Conservation (phyloP, 2,888 invertebrate species). For the Orthonychiurus folsomi region DNA sequence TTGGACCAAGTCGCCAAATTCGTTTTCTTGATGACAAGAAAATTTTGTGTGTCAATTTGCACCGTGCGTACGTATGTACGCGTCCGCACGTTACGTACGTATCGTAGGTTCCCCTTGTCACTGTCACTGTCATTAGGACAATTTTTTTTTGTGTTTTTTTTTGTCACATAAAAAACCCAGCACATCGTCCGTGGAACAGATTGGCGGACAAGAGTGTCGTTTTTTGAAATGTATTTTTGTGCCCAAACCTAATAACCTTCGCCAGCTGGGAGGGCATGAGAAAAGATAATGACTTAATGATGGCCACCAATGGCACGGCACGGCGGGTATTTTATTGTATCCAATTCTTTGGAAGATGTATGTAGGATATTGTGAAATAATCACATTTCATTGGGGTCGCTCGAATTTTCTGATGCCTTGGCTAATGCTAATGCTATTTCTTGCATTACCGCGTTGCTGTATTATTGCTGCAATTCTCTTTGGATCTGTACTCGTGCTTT, state of each 20-base stretch:
- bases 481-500: no score
- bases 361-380: neutral
- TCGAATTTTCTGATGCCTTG: no score
- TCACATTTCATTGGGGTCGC: neutral
- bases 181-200: no score
- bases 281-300: slow-evolving; percentile 25
- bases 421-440: no score
- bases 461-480: no score
- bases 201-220: no score
- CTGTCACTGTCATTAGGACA: no score
- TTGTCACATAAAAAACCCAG: no score
- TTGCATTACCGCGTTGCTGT: no score
- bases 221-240: neutral
- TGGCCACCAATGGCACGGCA: neutral
- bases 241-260: neutral
- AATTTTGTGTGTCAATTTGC: neutral
- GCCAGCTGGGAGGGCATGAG: slow-evolving; percentile 2
- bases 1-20: neutral
- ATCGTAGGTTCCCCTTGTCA: no score
- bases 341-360: neutral
- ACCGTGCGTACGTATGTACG: neutral
- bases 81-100: no score
- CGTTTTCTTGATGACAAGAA: neutral
- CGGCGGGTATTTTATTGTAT: neutral
- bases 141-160: neutral